phyloP scores from a whole-genome alignment of 2,797 vertebrate genomes.

The Champsocephalus gunnari region DNA sequence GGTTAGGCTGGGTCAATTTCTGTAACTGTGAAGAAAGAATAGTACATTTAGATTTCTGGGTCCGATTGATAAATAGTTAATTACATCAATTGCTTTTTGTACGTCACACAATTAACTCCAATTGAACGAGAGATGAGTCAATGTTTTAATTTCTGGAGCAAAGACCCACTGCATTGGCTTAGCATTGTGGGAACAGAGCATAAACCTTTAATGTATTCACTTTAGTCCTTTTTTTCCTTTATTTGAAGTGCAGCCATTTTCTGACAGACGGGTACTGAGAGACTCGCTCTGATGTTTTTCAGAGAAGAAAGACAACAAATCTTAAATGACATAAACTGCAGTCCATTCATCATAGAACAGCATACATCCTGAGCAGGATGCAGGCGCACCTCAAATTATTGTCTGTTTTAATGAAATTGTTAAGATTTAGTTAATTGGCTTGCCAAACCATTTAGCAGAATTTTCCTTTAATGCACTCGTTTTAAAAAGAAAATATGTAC shows the following conservation, averaged over 20 bases:
- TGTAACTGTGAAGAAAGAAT: neutral
- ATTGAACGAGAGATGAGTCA: neutral
- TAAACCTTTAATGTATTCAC: neutral
- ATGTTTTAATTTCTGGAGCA: neutral
- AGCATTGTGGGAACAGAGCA: constrained; percentile 8
- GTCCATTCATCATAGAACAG: neutral
- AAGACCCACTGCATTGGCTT: neutral
- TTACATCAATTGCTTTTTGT: neutral
- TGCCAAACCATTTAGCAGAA: neutral
- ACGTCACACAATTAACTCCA: neutral
- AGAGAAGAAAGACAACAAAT: constrained; percentile 5
- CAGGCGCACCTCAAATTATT: neutral
- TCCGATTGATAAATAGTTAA: constrained; percentile 10
- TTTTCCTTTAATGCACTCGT: neutral
- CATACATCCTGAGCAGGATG: neutral
- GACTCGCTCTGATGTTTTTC: neutral
- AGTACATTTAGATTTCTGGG: neutral
- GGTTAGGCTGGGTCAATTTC: neutral
- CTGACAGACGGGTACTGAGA: neutral
- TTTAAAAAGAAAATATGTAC: neutral
- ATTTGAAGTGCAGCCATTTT: constrained; percentile 11
- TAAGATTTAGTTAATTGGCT: neutral
- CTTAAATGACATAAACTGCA: neutral
- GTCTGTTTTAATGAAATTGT: neutral
- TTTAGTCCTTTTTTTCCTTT: neutral